phyloP scores from a whole-genome alignment of 2,113 vertebrate species.

The Charadrius vociferus region DNA sequence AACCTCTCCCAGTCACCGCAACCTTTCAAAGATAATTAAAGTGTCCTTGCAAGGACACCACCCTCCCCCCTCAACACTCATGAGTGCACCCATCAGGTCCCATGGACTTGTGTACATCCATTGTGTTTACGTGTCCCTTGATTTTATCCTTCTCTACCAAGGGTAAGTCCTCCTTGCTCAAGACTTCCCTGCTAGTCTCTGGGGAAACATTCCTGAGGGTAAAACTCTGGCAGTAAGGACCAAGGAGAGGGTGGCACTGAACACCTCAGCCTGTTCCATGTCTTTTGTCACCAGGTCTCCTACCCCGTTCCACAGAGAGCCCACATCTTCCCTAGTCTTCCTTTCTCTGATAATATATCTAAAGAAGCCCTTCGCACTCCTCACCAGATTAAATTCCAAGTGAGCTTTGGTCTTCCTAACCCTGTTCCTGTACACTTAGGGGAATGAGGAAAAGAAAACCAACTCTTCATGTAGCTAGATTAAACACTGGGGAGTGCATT shows the following conservation, averaged over 20 bases:
- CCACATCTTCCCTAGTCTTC: not conserved
- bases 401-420: not conserved
- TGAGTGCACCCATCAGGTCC: not conserved
- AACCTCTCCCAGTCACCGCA: not conserved
- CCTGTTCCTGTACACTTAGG: not conserved
- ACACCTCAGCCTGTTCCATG: not conserved
- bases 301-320: not conserved
- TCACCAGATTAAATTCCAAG: not conserved
- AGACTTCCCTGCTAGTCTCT: not conserved
- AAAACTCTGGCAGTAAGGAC: not conserved
- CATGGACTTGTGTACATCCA: accelerated
- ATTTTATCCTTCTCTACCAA: not conserved
- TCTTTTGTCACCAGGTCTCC: not conserved
- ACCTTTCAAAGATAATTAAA: not conserved
- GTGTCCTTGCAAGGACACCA: not conserved
- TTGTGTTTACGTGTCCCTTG: not conserved
- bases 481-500: not conserved
- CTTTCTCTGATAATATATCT: not conserved
- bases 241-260: not conserved
- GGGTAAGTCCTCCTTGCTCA: not conserved
- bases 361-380: not conserved
- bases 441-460: not conserved
- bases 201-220: not conserved
- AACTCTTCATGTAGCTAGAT: not conserved
- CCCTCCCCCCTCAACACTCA: accelerated